Conservation (phyloP, 2,888 invertebrate species). For the Peribatodes rhomboidaria region DNA sequence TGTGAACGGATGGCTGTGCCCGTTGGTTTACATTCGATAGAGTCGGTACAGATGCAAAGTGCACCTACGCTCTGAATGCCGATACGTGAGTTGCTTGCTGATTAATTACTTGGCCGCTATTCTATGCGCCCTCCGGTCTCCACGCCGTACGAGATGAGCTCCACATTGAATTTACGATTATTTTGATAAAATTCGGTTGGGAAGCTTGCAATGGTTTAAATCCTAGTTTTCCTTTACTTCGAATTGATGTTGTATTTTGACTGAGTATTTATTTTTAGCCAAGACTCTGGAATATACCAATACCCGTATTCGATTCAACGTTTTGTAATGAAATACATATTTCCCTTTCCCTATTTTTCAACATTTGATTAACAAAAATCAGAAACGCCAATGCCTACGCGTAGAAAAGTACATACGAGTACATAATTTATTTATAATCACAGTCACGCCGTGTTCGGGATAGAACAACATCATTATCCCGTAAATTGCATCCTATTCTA, state of each 20-base stretch:
- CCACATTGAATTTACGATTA: conserved; percentile 5
- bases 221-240: neutral
- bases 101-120: conserved; percentile 57
- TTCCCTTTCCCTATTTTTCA: no score
- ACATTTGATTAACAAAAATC: no score
- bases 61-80: conserved; percentile 52
- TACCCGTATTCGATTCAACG: no score
- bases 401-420: conserved; percentile 1
- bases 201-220: neutral
- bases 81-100: conserved; percentile 57
- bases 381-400: no score
- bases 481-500: conserved; percentile 39
- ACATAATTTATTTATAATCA: conserved; percentile 27
- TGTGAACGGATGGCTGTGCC: conserved; percentile 27
- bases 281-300: no score
- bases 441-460: conserved; percentile 18
- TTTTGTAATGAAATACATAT: no score
- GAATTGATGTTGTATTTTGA: no score
- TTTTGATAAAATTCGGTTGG: conserved; percentile 11
- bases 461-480: conserved; percentile 37
- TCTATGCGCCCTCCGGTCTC: conserved; percentile 32
- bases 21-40: conserved; percentile 46
- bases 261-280: no score
- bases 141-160: conserved; percentile 12
- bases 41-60: conserved; percentile 50